Percentiles rank a stretch among this genome's conserved stretches.
Evolutionary conservation across 2,113 vertebrate genomes (phyloP).

Genomic region (Clupea harengus): DNA sequence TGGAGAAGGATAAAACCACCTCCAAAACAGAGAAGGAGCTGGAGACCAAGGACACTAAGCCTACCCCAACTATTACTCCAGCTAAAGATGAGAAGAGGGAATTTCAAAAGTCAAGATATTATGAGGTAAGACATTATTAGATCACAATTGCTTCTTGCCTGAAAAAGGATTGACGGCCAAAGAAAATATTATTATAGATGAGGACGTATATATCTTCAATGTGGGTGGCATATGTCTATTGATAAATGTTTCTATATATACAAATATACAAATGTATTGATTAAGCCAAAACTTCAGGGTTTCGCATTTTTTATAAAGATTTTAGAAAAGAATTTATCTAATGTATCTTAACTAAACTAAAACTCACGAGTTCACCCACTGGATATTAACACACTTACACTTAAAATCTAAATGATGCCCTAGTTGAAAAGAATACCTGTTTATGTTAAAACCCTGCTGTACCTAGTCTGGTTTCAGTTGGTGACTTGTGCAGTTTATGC

Average conservation of each 20-base stretch:
- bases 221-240: background rate
- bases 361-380: background rate
- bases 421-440: background rate
- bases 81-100: slow-evolving; percentile 70
- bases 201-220: background rate
- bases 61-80: slow-evolving; percentile 54
- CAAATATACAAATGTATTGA: background rate
- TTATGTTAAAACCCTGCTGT: background rate
- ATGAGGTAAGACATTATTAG: slow-evolving; percentile 78
- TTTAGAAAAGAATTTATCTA: background rate
- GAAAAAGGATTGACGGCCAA: background rate
- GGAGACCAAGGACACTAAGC: slow-evolving; percentile 59
- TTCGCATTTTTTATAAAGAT: background rate
- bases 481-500: slow-evolving; percentile 29
- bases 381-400: background rate
- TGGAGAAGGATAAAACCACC: slow-evolving; percentile 55
- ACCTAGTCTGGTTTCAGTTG: slow-evolving; percentile 3
- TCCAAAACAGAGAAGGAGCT: slow-evolving; percentile 48
- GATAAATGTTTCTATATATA: background rate
- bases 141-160: background rate
- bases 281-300: background rate
- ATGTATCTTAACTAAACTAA: too few species aligned
- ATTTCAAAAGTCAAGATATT: slow-evolving; percentile 75
- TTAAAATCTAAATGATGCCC: background rate
- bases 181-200: background rate